phyloP scores from a whole-genome alignment of 2,113 vertebrate genomes.

The Shinisaurus crocodilurus region DNA sequence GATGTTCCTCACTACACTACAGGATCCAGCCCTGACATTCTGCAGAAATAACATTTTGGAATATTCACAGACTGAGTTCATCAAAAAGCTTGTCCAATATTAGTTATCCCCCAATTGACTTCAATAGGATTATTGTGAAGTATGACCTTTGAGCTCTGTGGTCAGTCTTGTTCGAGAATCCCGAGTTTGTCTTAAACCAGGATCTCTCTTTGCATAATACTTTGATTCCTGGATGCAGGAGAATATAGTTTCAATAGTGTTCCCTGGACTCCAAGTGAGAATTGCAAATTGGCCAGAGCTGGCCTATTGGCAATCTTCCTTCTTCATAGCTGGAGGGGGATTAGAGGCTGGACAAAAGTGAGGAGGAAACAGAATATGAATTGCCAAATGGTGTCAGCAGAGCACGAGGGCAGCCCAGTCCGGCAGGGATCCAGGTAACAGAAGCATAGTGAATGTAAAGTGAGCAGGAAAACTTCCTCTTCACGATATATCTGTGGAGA shows the following conservation, averaged over 20 bases:
- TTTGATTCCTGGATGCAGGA: not conserved
- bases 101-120: not conserved
- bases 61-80: not conserved
- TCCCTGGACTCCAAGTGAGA: conserved; percentile 35
- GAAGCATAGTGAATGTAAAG: conserved; percentile 69
- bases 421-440: conserved; percentile 72
- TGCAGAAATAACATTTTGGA: not conserved
- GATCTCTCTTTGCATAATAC: conserved; percentile 11
- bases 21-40: not conserved
- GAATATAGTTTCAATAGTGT: conserved; percentile 27
- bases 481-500: conserved; percentile 60
- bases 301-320: conserved; percentile 29
- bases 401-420: conserved; percentile 54
- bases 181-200: not conserved
- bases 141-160: not conserved
- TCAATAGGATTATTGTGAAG: not conserved
- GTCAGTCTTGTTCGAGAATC: not conserved
- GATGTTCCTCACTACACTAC: too few relatives aligned
- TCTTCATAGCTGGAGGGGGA: conserved; percentile 38
- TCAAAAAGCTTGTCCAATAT: not conserved
- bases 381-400: conserved; percentile 66
- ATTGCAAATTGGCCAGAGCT: conserved; percentile 25
- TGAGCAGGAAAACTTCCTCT: conserved; percentile 67
- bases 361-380: conserved; percentile 69
- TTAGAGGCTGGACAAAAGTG: conserved; percentile 33